phyloP scores from a whole-genome alignment of 2,797 vertebrate species.

The Poliocrania exsul region DNA sequence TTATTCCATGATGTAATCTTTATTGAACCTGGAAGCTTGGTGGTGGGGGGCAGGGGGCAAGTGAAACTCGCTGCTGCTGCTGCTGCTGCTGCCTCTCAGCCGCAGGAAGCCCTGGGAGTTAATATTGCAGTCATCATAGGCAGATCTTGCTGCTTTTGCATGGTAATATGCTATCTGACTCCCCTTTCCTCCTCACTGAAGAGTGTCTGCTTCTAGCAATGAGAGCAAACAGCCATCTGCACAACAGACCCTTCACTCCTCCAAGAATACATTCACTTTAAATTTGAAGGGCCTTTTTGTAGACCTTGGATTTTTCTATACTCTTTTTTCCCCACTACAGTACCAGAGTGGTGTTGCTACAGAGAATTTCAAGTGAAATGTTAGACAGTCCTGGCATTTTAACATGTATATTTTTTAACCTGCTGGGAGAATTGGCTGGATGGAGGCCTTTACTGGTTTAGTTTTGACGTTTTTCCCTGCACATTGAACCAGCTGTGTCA shows the following conservation, averaged over 20 bases:
- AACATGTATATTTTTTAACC: neutral
- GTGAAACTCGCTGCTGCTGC: constrained; percentile 32
- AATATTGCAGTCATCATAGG: constrained; percentile 42
- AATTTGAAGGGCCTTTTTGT: constrained; percentile 26
- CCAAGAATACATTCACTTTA: neutral
- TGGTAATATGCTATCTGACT: constrained; percentile 28
- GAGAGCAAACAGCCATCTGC: constrained; percentile 36
- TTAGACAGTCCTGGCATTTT: neutral
- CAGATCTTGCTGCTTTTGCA: constrained; percentile 39
- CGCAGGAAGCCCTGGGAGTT: constrained; percentile 63
- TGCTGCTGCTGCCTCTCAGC: constrained; percentile 50
- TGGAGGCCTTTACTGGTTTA: neutral
- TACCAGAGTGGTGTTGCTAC: constrained; percentile 22
- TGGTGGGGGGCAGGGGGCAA: constrained; percentile 76
- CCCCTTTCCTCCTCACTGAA: neutral
- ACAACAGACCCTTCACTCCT: neutral
- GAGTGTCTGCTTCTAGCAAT: neutral
- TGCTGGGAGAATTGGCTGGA: neutral
- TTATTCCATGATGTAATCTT: constrained; percentile 99
- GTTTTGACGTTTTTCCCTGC: neutral
- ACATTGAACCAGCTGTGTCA: neutral
- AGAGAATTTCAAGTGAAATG: neutral
- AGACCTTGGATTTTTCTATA: neutral
- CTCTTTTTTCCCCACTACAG: neutral
- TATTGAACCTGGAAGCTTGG: constrained; percentile 94